phyloP scores from a whole-genome alignment of 2,797 vertebrate genomes.

The Myoxocephalus aenaeus region DNA sequence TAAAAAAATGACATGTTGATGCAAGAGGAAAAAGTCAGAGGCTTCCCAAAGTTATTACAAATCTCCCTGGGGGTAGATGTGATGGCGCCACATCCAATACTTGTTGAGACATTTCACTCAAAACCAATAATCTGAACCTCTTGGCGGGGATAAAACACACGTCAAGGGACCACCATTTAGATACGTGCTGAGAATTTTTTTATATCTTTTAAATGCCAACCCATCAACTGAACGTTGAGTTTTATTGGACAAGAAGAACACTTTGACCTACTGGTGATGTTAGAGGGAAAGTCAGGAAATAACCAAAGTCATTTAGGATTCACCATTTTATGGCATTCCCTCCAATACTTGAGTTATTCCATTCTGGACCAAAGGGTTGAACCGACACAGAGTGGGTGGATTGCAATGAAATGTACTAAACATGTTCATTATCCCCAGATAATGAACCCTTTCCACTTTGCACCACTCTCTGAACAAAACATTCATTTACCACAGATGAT shows the following conservation, averaged over 20 bases:
- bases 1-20: background rate
- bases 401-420: background rate
- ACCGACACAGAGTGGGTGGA: background rate
- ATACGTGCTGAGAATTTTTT: background rate
- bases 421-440: background rate
- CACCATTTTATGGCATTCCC: background rate
- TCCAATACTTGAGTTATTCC: background rate
- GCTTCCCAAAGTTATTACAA: background rate
- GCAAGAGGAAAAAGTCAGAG: background rate
- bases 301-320: background rate
- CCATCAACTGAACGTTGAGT: background rate
- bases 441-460: background rate
- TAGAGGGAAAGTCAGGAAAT: background rate
- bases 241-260: background rate
- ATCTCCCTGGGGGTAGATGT: background rate
- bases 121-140: background rate
- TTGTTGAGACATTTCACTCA: conserved; percentile 1
- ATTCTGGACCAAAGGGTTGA: background rate
- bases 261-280: background rate
- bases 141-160: background rate
- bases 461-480: background rate
- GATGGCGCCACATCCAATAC: background rate
- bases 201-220: background rate
- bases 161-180: background rate
- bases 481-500: background rate